Base-by-base conservation (phyloP, 2,113 vertebrate genomes). In the Petrocephalus zakoni region DNA sequence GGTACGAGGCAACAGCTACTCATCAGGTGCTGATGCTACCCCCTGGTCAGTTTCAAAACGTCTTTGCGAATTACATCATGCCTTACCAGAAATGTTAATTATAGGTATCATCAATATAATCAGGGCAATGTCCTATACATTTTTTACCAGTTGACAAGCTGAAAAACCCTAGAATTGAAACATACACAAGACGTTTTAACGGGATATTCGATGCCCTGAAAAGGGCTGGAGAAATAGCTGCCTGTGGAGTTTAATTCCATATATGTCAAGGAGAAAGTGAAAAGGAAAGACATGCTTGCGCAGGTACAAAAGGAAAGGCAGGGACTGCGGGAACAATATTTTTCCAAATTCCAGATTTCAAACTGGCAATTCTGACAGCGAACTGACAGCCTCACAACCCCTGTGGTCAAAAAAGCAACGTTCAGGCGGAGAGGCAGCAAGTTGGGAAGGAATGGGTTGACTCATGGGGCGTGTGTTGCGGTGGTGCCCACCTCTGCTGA, bases 181-280 rank as follows among this genome's bases (percentile, higher is more conserved):
- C 72, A 42, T 78, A 21, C 72, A 42, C 15, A 42, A 42, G 34
- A 78, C 37, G 2, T 78, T 78, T 75, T 75, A 34, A 75, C 72
- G 37, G 72, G 72, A 78, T 42, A 78, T 78, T 42, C 72, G 37
- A 78, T 78, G 34, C 72, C 72, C 72, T 78, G 72, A 42, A 78
- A 78, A 78, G 1, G 5, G 6, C 29, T 42, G 34, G 37, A 78
- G 72, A 78, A 78, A 42, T 42, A 42, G 72, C 72, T 15, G 17
- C 72, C 29, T 78, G 34, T 78, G 34, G 72, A 78, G 72, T 78
- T 78, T 85, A 85, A 85, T 25, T 85, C 49, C 82, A n/a, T 51
- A 25, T 13, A 13, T n/a, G 82, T 85, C 82, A 85, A 47, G n/a
- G 82, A 85, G 4, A 51, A 49, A 85, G 46, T 52, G 4, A 49